Percentiles rank a stretch among this genome's conserved stretches.
These are phyloP conservation scores for Cercopithecus mona DNA, from an alignment of 2,113 vertebrate species.

Conservation along the genomic window DNA sequence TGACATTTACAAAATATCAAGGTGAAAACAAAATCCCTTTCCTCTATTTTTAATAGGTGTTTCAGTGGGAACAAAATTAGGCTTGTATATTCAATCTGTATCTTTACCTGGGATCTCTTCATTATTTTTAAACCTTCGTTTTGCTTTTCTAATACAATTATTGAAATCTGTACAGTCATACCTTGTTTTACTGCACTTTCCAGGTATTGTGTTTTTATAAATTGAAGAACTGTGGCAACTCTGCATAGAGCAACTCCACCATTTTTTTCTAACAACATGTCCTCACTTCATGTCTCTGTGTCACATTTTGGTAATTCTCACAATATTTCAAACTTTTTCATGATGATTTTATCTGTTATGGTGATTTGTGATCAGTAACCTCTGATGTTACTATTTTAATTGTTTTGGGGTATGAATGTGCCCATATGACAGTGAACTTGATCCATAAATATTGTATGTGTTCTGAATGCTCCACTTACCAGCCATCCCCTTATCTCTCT, in stretches of 20 bases:
- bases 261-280: background rate
- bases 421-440: background rate
- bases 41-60: background rate
- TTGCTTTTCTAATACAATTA: conserved; percentile 12
- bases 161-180: background rate
- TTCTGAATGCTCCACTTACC: background rate
- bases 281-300: background rate
- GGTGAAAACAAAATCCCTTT: background rate
- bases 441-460: background rate
- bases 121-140: background rate
- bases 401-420: background rate
- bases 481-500: background rate
- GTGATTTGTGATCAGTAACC: background rate
- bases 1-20: background rate
- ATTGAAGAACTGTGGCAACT: background rate
- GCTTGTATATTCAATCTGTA: background rate
- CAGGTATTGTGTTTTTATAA: background rate
- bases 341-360: background rate
- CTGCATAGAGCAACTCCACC: background rate
- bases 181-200: background rate
- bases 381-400: background rate
- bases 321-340: background rate
- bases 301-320: background rate
- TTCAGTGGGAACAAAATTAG: conserved; percentile 12
- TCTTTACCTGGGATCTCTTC: background rate